These are phyloP conservation scores for Drosophila anomalata DNA, from an alignment of 2,888 invertebrate species.

Conservation along the genomic window DNA sequence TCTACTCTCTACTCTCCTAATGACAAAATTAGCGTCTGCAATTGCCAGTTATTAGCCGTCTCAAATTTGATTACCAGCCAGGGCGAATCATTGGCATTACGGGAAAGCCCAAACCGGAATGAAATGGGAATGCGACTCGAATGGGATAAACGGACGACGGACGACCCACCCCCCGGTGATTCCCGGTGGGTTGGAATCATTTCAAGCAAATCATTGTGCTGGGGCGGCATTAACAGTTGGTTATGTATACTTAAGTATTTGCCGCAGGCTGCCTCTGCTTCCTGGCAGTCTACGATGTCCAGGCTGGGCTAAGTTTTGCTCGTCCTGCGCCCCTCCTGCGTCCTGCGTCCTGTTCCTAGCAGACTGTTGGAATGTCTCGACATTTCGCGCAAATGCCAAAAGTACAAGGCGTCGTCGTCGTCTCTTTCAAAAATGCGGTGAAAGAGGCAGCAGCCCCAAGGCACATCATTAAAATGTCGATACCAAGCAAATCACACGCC, in stretches of 20 bases:
- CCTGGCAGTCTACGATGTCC: constrained; percentile 28
- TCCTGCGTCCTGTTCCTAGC: background rate
- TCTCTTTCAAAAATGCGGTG: constrained; percentile 62
- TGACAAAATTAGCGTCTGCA: constrained; percentile 6
- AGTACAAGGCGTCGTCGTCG: constrained; percentile 51
- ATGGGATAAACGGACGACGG: background rate
- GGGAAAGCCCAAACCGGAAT: constrained; percentile 29
- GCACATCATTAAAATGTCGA: constrained; percentile 83
- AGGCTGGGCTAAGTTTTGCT: constrained; percentile 2
- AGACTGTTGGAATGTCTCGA: constrained; percentile 49
- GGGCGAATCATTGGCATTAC: constrained; percentile 54
- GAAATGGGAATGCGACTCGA: constrained; percentile 39
- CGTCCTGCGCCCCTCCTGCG: background rate
- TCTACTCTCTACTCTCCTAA: background rate
- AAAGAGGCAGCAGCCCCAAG: constrained; percentile 57
- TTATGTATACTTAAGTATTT: constrained; percentile 48
- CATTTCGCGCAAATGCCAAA: constrained; percentile 56
- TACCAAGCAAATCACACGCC: constrained; percentile 80
- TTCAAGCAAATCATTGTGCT: constrained; percentile 48
- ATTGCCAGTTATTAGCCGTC: constrained; percentile 40
- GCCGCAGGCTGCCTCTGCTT: constrained; percentile 29
- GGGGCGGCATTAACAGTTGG: constrained; percentile 47
- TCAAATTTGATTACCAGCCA: constrained; percentile 33
- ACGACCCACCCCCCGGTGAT: background rate
- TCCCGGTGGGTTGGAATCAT: constrained; percentile 34